These are phyloP conservation scores for Yoshiicerus persimilis DNA, from an alignment of 1,140 invertebrate species.

Conservation along the genomic window DNA sequence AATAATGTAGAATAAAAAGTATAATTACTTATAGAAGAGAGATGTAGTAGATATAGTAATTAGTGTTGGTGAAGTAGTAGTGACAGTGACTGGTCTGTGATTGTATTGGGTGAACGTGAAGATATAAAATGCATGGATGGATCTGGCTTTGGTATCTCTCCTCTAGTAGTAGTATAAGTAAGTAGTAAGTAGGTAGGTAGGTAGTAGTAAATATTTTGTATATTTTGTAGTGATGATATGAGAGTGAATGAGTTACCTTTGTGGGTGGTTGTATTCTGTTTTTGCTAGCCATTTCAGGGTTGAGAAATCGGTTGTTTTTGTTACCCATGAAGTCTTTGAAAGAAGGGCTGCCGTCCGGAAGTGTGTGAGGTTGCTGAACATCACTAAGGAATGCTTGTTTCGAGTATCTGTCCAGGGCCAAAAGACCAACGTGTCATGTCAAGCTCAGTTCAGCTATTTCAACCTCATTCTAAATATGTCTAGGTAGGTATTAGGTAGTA, in stretches of 20 bases:
- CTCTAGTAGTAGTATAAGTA: not conserved
- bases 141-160: not conserved
- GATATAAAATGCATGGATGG: slow-evolving; percentile 9
- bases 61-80: not conserved
- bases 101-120: slow-evolving; percentile 16
- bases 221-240: slow-evolving; percentile 27
- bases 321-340: slow-evolving; percentile 97
- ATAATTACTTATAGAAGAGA: not conserved
- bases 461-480: slow-evolving; percentile 20
- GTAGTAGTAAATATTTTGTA: slow-evolving; percentile 23
- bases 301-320: slow-evolving; percentile 91
- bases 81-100: slow-evolving; percentile 14
- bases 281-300: slow-evolving; percentile 83
- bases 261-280: slow-evolving; percentile 88
- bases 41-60: not conserved
- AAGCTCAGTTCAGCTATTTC: slow-evolving; percentile 24
- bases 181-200: not conserved
- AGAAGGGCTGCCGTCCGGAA: slow-evolving; percentile 92
- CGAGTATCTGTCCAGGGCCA: slow-evolving; percentile 68
- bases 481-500: not conserved
- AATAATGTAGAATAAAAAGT: not conserved
- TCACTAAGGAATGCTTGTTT: slow-evolving; percentile 96
- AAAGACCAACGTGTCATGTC: slow-evolving; percentile 33
- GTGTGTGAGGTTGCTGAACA: slow-evolving; percentile 91
- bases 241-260: slow-evolving; percentile 60